Percentiles rank a stretch among this genome's conserved stretches.
phyloP scores from a whole-genome alignment of 1,140 invertebrate species.

The Hycleus cichorii region DNA sequence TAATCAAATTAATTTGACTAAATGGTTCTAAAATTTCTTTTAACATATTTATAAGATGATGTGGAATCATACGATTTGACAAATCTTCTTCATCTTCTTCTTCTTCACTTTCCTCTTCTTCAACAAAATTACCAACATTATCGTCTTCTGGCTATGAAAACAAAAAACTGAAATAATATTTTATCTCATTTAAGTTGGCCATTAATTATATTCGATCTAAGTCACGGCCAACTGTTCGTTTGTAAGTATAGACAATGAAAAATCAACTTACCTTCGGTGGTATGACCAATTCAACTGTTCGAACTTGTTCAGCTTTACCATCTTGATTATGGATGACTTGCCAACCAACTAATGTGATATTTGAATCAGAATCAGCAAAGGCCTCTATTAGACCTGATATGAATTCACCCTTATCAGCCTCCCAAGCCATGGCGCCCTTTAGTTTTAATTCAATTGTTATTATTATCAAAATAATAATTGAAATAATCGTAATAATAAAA shows the following conservation, averaged over 20 bases:
- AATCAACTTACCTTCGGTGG: not conserved
- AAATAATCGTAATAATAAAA: not conserved
- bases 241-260: too few species aligned
- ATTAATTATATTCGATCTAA: too few species aligned
- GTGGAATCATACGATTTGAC: not conserved
- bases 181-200: too few species aligned
- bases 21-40: conserved; percentile 1
- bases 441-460: not conserved
- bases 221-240: too few species aligned
- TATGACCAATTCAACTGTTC: conserved; percentile 1
- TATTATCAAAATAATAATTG: not conserved
- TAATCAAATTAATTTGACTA: not conserved
- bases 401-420: not conserved
- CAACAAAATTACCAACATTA: not conserved
- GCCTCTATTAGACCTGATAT: not conserved
- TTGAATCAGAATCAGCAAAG: not conserved
- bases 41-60: not conserved
- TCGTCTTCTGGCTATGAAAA: not conserved
- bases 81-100: not conserved
- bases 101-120: not conserved
- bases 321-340: not conserved
- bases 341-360: conserved; percentile 2
- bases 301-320: not conserved
- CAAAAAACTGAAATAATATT: too few species aligned
- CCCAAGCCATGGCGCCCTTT: not conserved